Evolutionary conservation across 1,140 invertebrate species (phyloP).

Genomic region (Neoseiulus cucumeris): DNA sequence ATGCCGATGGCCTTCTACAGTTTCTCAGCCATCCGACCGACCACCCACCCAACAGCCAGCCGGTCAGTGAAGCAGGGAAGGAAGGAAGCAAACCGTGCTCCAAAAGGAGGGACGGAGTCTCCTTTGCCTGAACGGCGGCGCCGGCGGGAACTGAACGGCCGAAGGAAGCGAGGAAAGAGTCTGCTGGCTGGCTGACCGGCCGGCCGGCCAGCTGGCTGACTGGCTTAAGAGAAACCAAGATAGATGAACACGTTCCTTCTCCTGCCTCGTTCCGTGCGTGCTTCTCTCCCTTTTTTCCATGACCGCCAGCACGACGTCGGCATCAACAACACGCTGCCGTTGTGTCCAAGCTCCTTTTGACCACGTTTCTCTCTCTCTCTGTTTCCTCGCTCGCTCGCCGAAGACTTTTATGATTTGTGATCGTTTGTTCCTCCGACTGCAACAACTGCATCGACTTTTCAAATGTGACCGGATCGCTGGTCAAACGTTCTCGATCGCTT

Average conservation of each 20-base stretch:
- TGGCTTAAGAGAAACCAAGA: slow-evolving; percentile 11
- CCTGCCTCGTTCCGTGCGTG: no score
- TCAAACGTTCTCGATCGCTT: no score
- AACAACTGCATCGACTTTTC: neutral
- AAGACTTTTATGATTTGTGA: slow-evolving; percentile 1
- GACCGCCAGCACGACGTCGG: no score
- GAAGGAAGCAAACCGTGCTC: no score
- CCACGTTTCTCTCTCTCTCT: neutral
- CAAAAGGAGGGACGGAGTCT: no score
- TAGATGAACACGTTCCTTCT: slow-evolving; percentile 10
- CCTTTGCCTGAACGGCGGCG: no score
- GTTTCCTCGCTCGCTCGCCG: neutral
- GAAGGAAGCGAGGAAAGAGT: neutral
- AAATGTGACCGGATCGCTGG: no score
- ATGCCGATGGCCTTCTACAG: no score
- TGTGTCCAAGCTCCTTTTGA: neutral
- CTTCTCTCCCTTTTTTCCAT: no score
- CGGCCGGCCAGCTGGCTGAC: neutral
- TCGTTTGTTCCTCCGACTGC: neutral
- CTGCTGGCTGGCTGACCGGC: neutral
- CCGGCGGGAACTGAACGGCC: no score
- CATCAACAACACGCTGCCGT: neutral
- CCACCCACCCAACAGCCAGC: neutral
- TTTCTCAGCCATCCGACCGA: neutral
- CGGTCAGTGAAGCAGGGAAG: neutral